Base-by-base conservation (phyloP, 2,797 vertebrate species). In the Sus cebifrons region DNA sequence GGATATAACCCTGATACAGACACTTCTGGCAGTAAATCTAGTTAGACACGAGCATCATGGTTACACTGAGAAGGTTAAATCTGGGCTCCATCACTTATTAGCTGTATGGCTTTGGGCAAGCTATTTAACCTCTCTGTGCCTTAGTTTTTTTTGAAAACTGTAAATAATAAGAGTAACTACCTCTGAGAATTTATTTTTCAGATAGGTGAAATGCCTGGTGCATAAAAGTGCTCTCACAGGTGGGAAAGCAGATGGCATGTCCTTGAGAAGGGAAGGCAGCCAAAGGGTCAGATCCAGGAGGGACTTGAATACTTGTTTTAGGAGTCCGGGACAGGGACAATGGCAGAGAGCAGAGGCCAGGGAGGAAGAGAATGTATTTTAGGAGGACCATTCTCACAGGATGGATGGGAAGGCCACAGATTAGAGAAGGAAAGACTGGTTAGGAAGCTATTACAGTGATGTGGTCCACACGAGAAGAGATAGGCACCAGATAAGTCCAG, bases 321-420 rank as follows among this genome's bases (percentile, higher is more conserved):
- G 64, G 32, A 82, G 82, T 49, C 75, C 79, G 93, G 13, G 29
- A 44, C 44, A 44, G 44, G 44, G 44, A 62, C 62, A 56, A 11
- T 16, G 25, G n/a, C 4, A 40, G 52, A 86, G 60, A 52, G 29
- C 8, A 14, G 75, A 70, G 54, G 17, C 52, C 60, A 56, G 29
- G 25, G 25, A 67, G 58, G 49, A 84, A 32, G 64, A 94, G 82
- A 71, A 44, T 85, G 73, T 52, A n/a, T 67, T 93, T 91, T 87
- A 88, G 82, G 52, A 74, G 68, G 97, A 75, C 3, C 17, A 11
- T 65, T 88, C 68, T 70, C 7, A 70, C 4, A 5, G 52, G 9
- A 29, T 71, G 44, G 74, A 25, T n/a, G 27, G 44, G 20, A 16
- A 86, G 49, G 52, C 49, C 4, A 29, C 29, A 82, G 49, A 54